phyloP scores from a whole-genome alignment of 2,888 invertebrate species.

The Malthinus flaveolus region DNA sequence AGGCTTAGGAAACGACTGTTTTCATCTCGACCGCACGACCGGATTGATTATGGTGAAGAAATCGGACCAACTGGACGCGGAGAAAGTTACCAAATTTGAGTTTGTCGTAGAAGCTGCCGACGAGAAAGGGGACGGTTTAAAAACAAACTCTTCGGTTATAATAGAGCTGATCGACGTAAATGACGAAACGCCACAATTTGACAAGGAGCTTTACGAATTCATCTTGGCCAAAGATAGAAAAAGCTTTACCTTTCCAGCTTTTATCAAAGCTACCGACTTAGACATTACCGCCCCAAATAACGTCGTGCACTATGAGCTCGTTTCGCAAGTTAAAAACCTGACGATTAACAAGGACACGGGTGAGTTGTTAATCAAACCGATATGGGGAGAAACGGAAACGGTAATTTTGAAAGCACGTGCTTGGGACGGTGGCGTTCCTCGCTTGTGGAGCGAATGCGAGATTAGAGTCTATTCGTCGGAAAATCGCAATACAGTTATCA shows the following conservation, averaged over 20 bases:
- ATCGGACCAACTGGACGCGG: slow-evolving; percentile 80
- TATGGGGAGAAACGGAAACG: slow-evolving; percentile 49
- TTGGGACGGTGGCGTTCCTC: slow-evolving; percentile 84
- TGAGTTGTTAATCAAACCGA: slow-evolving; percentile 67
- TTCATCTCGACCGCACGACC: slow-evolving; percentile 74
- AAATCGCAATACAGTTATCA: slow-evolving; percentile 73
- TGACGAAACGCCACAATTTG: slow-evolving; percentile 85
- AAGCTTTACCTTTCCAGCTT: slow-evolving; percentile 74
- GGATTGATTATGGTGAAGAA: slow-evolving; percentile 82
- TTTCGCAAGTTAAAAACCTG: slow-evolving; percentile 76
- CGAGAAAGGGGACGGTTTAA: slow-evolving; percentile 79
- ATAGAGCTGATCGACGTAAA: slow-evolving; percentile 78
- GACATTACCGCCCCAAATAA: slow-evolving; percentile 87
- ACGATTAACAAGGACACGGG: slow-evolving; percentile 75
- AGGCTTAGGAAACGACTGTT: slow-evolving; percentile 77
- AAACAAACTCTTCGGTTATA: slow-evolving; percentile 72
- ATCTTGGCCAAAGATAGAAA: slow-evolving; percentile 73
- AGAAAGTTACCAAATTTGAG: slow-evolving; percentile 74
- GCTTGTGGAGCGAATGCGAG: slow-evolving; percentile 70
- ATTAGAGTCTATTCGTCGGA: slow-evolving; percentile 80
- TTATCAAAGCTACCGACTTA: slow-evolving; percentile 80
- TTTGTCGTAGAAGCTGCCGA: slow-evolving; percentile 87
- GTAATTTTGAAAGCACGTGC: slow-evolving; percentile 76
- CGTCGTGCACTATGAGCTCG: slow-evolving; percentile 80
- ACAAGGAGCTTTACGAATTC: slow-evolving; percentile 77